These are phyloP conservation scores for Conger conger DNA, from an alignment of 2,113 vertebrate genomes.

Conservation along the genomic window DNA sequence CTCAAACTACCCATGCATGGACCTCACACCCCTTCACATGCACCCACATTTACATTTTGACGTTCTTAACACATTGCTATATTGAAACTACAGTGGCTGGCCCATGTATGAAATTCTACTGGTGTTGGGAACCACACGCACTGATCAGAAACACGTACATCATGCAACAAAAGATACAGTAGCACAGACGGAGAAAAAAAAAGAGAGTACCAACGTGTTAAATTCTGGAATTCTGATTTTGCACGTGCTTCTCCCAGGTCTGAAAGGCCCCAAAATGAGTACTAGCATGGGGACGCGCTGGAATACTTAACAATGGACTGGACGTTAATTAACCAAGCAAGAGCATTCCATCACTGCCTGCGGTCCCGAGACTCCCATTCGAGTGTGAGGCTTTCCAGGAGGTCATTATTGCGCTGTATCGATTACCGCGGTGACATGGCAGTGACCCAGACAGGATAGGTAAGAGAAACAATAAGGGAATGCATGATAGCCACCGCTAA, in stretches of 20 bases:
- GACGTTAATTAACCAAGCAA: constrained; percentile 67
- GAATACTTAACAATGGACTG: constrained; percentile 57
- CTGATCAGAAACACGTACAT: no score
- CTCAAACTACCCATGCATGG: no score
- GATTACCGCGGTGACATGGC: constrained; percentile 58
- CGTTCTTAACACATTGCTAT: no score
- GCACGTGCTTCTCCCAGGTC: constrained; percentile 18
- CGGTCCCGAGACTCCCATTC: constrained; percentile 58
- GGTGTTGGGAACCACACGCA: no score
- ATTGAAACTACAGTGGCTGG: no score
- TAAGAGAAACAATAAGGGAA: constrained; percentile 23
- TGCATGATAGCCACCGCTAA: constrained; percentile 18
- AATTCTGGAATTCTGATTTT: no score
- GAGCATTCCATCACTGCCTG: constrained; percentile 60
- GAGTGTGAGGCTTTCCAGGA: constrained; percentile 55
- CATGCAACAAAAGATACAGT: no score
- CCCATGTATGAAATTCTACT: no score
- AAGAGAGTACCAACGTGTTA: no score
- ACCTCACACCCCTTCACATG: no score
- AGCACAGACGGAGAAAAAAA: no score
- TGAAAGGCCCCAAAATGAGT: not conserved
- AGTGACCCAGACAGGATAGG: constrained; percentile 42
- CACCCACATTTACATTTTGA: no score
- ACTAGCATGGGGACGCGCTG: constrained; percentile 27
- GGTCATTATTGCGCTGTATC: constrained; percentile 60